A percentile compares a stretch with the other conserved stretches of the same genome.
Conservation (phyloP, 2,113 vertebrate species). For the Cranoglanis bouderius region DNA sequence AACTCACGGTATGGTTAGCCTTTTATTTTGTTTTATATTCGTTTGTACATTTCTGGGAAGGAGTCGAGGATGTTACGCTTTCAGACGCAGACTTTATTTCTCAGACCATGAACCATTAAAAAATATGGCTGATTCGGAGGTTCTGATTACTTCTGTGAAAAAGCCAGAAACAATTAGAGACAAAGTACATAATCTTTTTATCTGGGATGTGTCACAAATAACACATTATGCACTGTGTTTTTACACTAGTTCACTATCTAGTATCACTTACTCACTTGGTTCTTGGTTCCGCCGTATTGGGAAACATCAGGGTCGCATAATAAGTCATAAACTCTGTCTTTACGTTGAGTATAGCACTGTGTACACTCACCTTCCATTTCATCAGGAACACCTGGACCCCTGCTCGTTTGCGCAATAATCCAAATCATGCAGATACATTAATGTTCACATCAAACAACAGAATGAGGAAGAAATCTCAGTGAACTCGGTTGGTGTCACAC, state of each 20-base stretch:
- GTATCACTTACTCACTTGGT: too few relatives aligned
- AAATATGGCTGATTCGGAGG: neutral
- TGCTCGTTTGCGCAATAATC: too few relatives aligned
- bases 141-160: neutral
- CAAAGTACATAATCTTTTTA: neutral
- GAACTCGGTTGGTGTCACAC: neutral
- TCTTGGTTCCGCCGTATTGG: too few relatives aligned
- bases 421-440: too few relatives aligned
- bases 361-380: neutral
- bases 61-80: neutral
- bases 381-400: neutral
- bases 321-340: too few relatives aligned
- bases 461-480: neutral
- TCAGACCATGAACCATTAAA: neutral
- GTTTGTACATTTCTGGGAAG: neutral
- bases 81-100: neutral
- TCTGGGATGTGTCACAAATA: neutral
- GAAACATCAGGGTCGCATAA: too few relatives aligned
- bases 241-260: neutral
- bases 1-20: neutral
- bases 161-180: neutral
- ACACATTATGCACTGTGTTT: neutral
- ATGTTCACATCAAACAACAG: neutral
- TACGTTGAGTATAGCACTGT: neutral
- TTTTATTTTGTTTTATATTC: neutral